Conservation (phyloP, 2,888 invertebrate species). For the Eristalis intricaria region DNA sequence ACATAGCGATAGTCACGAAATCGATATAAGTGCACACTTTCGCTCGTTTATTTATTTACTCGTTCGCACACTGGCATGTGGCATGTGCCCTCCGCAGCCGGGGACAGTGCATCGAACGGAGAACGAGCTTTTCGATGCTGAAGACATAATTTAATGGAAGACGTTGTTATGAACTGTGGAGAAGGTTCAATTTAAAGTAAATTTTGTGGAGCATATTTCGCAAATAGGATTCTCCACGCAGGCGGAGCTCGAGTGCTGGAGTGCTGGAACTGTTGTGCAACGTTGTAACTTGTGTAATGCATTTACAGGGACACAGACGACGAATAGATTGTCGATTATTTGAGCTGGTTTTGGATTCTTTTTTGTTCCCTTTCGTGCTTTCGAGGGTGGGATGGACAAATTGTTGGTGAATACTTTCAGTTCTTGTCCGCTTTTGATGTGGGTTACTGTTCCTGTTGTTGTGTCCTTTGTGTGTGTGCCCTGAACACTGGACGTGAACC, state of each 20-base stretch:
- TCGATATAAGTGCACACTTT: conserved; percentile 68
- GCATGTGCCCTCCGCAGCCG: background rate
- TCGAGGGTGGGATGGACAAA: background rate
- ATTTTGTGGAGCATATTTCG: conserved; percentile 42
- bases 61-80: background rate
- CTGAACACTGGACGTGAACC: background rate
- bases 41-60: conserved; percentile 20
- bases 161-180: conserved; percentile 49
- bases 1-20: conserved; percentile 63
- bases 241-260: background rate
- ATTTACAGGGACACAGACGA: conserved; percentile 3
- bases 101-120: conserved; percentile 3
- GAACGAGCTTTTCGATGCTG: conserved; percentile 23
- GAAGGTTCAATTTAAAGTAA: conserved; percentile 46
- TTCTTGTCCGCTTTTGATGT: background rate
- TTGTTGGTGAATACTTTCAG: background rate
- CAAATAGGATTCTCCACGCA: conserved; percentile 8
- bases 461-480: background rate
- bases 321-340: background rate
- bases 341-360: background rate
- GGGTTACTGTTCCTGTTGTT: background rate
- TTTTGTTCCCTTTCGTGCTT: background rate
- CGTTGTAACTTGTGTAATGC: conserved; percentile 5
- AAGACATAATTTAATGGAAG: conserved; percentile 58
- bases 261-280: conserved; percentile 7